Evolutionary conservation across 1,140 invertebrate species (phyloP), one percentile per base, ranked within the genome.

Genomic region (Drosophila takahashii): DNA sequence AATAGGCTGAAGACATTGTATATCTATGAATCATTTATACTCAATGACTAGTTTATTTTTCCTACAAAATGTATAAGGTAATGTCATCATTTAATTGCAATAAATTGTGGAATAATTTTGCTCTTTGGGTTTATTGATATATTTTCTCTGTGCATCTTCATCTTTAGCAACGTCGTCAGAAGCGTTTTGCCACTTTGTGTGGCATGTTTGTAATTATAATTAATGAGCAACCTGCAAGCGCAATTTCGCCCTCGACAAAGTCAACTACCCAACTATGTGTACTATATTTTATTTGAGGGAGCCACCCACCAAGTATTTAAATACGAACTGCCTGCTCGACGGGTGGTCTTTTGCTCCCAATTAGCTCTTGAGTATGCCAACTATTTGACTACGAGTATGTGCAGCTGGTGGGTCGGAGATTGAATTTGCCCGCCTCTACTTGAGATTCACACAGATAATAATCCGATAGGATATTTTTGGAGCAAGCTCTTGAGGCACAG

Each of bases 171-270:
- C 48, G 48, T 53, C 58, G 47, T 54, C 51, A 56, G 41, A 51
- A 50, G 41, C 64, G 44, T 37, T 83, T 69, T 48, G 69, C 26
- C 79, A 39, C 48, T 58, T 75, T 78, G 18, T 71, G 52, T 16
- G 41, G 56, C 64, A 64, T 72, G 57, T 77, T 81, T 86, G 69
- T 81, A 75, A 86, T 86, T 86, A 86, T 86, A 86, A 86, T 86
- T 86, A 86, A 86, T 86, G 81, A 86, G 81, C 53, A 66, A 57
- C 51, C 48, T 57, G 57, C 77, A 66, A 70, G 62, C 54, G 54
- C 54, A 52, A 66, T 65, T 77, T 64, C 34, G 37, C 32, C 27
- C 29, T 29, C 9, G 45, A 42, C 48, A 42, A 50, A 75, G 59
- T 74, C 62, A 61, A 76, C 60, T 62, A 27, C 41, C 45, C 53